Base-by-base conservation (phyloP, 2,888 invertebrate genomes). In the Diachrysia chrysitis region DNA sequence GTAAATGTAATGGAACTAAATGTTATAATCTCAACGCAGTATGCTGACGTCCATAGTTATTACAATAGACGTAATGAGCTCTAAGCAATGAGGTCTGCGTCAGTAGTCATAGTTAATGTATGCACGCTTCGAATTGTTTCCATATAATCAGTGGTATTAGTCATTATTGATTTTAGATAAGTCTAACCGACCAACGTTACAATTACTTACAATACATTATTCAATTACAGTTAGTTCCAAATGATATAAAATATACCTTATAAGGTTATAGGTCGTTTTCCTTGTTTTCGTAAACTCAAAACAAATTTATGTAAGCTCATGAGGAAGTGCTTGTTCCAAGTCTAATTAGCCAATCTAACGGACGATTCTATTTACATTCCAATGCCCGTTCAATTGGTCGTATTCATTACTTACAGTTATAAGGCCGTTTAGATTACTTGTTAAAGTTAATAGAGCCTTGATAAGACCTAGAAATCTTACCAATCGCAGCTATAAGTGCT, bases 281-380 rank as follows among this genome's bases (percentile, higher is more conserved):
- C 61, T 69, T 78, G 58, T 67, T 79, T 77, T n/a, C n/a, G n/a
- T n/a, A n/a, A n/a, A n/a, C n/a, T n/a, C n/a, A n/a, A n/a, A n/a
- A n/a, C 69, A 76, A 69, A 68, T 70, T 56, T 63, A 77, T 70
- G 71, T 72, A 65, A 79, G 72, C 57, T 56, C 56, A 69, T 17
- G 54, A 71, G 75, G 69, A 69, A 74, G 63, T 62, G 48, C 55
- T 63, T 66, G 67, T 53, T 42, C 46, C 56, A 70, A 68, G 68
- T 68, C 54, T 75, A 71, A 77, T 79, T 77, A 79, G 66, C 73
- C 69, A 69, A 73, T 73, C 56, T 78, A 79, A 82, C 68, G 67
- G 69, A 77, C 66, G 75, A 69, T 71, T 76, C 73, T 62, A 84
- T 87, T 83, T 69, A 81, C 73, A 82, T 85, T 85, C 79, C 78